phyloP scores from a whole-genome alignment of 2,888 invertebrate genomes.

The Chelonus formosanus region DNA sequence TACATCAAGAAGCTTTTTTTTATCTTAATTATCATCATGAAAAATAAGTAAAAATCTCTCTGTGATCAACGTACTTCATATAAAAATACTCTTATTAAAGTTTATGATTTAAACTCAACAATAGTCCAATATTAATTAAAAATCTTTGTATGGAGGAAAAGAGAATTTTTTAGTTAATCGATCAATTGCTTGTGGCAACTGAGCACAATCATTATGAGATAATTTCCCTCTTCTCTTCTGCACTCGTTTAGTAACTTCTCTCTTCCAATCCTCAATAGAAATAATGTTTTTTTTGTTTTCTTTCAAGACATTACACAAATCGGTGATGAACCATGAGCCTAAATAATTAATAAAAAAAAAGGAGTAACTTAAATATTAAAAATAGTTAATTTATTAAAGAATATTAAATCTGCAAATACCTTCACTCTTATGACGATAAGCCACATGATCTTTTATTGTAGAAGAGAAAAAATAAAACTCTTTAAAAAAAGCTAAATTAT shows the following conservation, averaged over 20 bases:
- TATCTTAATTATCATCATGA: too few relatives aligned
- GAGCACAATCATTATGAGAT: background rate
- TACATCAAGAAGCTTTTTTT: too few relatives aligned
- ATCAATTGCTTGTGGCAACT: background rate
- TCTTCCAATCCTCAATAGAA: constrained; percentile 7
- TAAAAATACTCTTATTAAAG: too few relatives aligned
- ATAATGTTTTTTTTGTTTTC: background rate
- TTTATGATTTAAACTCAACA: too few relatives aligned
- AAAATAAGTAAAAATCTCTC: too few relatives aligned
- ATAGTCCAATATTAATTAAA: too few relatives aligned
- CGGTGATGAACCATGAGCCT: constrained; percentile 21
- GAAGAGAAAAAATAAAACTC: constrained; percentile 20
- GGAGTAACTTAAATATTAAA: background rate
- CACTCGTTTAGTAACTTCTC: background rate
- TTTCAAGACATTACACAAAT: constrained; percentile 6
- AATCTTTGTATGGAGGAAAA: background rate
- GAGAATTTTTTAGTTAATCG: background rate
- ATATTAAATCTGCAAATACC: constrained; percentile 6
- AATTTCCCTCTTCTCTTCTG: background rate
- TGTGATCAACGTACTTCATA: too few relatives aligned
- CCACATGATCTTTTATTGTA: constrained; percentile 18
- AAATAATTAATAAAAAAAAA: background rate
- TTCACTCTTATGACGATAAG: constrained; percentile 6
- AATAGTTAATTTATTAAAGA: background rate
- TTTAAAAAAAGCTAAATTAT: background rate